A percentile compares a stretch with the other conserved stretches of the same genome.
These are phyloP conservation scores for Lytechinus pictus DNA, from an alignment of 35 echinoderm and acorn worm species.

Conservation along the genomic window DNA sequence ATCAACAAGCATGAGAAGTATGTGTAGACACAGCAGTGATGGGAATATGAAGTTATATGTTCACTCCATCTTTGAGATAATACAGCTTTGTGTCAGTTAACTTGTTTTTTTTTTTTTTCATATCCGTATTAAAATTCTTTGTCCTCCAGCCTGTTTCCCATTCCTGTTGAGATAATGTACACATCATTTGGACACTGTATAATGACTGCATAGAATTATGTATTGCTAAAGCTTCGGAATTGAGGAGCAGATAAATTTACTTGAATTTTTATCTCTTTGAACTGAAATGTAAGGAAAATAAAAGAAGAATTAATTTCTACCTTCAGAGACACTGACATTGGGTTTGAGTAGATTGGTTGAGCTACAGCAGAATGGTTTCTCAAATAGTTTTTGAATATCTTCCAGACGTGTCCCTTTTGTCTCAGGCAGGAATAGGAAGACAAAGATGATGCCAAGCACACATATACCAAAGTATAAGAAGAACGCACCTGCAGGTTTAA, in stretches of 20 bases:
- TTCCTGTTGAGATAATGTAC: too few relatives aligned
- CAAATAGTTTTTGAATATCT: conserved; percentile 79
- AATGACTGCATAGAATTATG: too few relatives aligned
- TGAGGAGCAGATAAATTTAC: not conserved
- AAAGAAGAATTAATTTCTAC: not conserved
- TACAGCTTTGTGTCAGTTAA: too few relatives aligned
- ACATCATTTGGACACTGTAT: too few relatives aligned
- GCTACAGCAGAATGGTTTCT: conserved; percentile 58
- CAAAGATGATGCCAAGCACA: conserved; percentile 71
- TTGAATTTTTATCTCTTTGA: too few relatives aligned
- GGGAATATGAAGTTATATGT: too few relatives aligned
- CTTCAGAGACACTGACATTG: not conserved
- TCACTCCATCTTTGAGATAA: too few relatives aligned
- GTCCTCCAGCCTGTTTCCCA: too few relatives aligned
- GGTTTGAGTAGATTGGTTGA: not conserved
- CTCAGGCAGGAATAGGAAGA: conserved; percentile 78
- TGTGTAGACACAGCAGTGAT: too few relatives aligned
- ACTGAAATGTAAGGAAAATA: not conserved
- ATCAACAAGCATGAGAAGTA: too few relatives aligned
- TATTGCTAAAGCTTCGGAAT: not conserved
- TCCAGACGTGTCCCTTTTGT: conserved; percentile 90
- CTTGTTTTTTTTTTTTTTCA: too few relatives aligned
- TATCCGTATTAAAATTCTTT: too few relatives aligned
- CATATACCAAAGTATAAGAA: conserved; percentile 83
- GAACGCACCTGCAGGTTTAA: conserved; percentile 78